phyloP scores from a whole-genome alignment of 2,113 vertebrate genomes.

The Podarcis raffonei region DNA sequence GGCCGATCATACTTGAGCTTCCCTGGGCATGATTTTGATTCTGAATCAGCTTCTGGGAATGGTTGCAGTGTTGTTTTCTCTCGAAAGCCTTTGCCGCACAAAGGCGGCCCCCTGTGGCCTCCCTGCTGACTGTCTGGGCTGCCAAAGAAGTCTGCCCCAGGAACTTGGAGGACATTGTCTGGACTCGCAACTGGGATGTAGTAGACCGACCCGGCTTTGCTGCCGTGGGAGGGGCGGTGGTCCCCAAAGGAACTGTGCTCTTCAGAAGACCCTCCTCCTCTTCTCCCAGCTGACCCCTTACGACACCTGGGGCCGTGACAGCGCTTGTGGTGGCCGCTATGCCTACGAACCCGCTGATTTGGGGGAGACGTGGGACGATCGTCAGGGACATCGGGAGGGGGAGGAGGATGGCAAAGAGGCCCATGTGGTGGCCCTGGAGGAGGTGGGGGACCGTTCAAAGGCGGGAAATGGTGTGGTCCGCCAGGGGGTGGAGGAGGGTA shows the following conservation, averaged over 20 bases:
- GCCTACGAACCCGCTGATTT: not conserved
- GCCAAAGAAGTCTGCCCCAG: conserved; percentile 62
- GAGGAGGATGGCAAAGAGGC: rapidly evolving
- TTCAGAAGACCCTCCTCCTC: conserved; percentile 26
- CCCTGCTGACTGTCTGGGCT: conserved; percentile 2
- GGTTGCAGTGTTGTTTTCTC: conserved; percentile 10
- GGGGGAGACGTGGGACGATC: not conserved
- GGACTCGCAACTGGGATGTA: conserved; percentile 57
- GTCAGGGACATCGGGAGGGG: not conserved
- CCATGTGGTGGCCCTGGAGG: not conserved
- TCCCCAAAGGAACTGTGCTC: conserved; percentile 36
- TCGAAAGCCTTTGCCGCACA: not conserved
- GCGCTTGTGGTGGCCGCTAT: rapidly evolving
- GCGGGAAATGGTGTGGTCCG: not conserved
- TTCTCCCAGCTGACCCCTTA: conserved; percentile 6
- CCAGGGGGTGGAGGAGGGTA: not conserved
- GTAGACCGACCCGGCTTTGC: conserved; percentile 39
- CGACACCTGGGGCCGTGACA: conserved; percentile 8
- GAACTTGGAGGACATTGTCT: conserved; percentile 64
- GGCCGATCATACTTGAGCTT: conserved; percentile 33
- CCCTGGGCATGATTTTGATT: conserved; percentile 68
- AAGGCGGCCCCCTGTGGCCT: not conserved
- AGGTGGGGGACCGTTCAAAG: not conserved
- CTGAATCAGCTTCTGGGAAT: conserved; percentile 57
- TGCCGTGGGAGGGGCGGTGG: conserved; percentile 3